Evolutionary conservation across 2,113 vertebrate genomes (phyloP), one percentile per base, ranked within the genome.

Genomic region (Ictidomys tridecemlineatus): DNA sequence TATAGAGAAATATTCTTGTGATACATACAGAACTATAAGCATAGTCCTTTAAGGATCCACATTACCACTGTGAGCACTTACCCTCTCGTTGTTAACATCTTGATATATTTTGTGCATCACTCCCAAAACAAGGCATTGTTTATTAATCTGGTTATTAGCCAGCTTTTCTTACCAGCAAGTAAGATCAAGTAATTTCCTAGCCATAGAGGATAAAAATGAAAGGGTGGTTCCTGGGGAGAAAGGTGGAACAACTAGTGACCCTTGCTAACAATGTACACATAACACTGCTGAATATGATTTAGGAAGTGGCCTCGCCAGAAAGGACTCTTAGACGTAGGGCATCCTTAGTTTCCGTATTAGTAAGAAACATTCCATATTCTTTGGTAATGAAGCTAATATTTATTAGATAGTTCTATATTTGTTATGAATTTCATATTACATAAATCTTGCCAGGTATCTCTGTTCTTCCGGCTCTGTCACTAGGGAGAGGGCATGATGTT

Each of bases 321-420:
- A 87, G 77, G 37, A 26, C 69, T 94, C 24, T 79, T 39, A 26
- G 48, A 32, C 12, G 92, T 45, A 69, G 72, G 48, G 2, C 28
- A 76, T 32, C 61, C 45, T 91, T 85, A 34, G 39, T 77, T 83
- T 92, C 22, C 13, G 80, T 30, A 30, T 69, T 84, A 79, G 42
- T 89, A 89, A 82, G 12, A 9, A 28, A 24, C 56, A 24, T 70
- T 65, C 79, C 7, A 6, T 24, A 51, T 56, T 94, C 34, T 93
- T 83, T 87, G 53, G 32, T 92, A 79, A 51, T 63, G 48, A 94
- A 90, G 67, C n/a, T 94, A 63, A 90, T 76, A 37, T 94, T 89
- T 58, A 93, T 30, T 61, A 69, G 82, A 42, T 63, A 56, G 72
- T 42, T 17, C 8, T 91, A 24, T 67, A 18, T 73, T 37, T 91